Base-by-base conservation (phyloP, 37 sponge, comb jelly and placozoan species). In the Dysidea cf. avara region DNA sequence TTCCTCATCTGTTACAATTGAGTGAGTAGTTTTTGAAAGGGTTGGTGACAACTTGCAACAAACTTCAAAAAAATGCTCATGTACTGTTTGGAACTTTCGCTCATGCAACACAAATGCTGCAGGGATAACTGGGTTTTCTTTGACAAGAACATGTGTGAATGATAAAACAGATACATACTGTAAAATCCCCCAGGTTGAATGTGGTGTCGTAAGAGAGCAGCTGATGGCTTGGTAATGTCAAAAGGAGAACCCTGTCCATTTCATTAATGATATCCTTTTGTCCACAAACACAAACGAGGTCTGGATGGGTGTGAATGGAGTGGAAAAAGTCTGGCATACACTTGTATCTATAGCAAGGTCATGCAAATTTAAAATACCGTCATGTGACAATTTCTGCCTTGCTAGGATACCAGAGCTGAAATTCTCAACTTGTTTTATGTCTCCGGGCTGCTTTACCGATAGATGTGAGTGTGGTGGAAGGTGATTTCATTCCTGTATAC, bases 281-380 rank as follows among this genome's bases (percentile, higher is more conserved):
- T 6, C 75, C 83, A 82, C 83, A 82, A 34, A 82, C 56, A 40
- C 84, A 83, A 3, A 75, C 61, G 26, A 86, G 55, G 54, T 83
- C 77, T 28, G 76, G 84, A 47, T 69, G 54, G 1, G 77, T 83
- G 17, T 24, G 33, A 32, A 75, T n/a, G n/a, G n/a, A n/a, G n/a
- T n/a, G n/a, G n/a, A n/a, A n/a, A n/a, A n/a, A n/a, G n/a, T n/a
- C n/a, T n/a, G n/a, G n/a, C n/a, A n/a, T n/a, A n/a, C n/a, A n/a
- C n/a, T n/a, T n/a, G n/a, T n/a, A n/a, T n/a, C n/a, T n/a, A n/a
- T n/a, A n/a, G n/a, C n/a, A n/a, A n/a, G n/a, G n/a, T n/a, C n/a
- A n/a, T n/a, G n/a, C n/a, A n/a, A n/a, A n/a, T n/a, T n/a, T n/a
- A n/a, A n/a, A n/a, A n/a, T n/a, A n/a, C n/a, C n/a, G n/a, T n/a